Base-by-base conservation (phyloP, 2,113 vertebrate species). In the Dicrurus megarhynchus region DNA sequence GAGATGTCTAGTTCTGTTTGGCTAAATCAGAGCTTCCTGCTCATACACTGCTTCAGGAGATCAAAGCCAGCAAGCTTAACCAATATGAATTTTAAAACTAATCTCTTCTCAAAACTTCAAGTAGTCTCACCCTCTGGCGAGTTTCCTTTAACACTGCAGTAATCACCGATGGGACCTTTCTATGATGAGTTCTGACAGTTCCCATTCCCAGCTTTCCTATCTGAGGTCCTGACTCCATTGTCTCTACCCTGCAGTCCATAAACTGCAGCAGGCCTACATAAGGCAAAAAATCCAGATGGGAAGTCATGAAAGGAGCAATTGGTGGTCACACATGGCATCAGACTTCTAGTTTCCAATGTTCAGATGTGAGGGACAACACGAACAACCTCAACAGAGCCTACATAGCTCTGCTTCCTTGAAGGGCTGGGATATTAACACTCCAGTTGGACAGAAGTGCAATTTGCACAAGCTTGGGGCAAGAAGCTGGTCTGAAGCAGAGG, bases 341-440 rank as follows among this genome's bases (percentile, higher is more conserved):
- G 24, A 67, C 7, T 35, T 65, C 16, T 30, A 13, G 32, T 33
- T 61, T 47, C 32, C 30, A 35, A 32, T 0, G 0, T 39, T 39
- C 11, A 33, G 28, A 44, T 1, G 1, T 16, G 5, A 8, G 3
- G 10, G 9, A 42, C 30, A 71, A 78, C 33, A 79, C 17, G 33
- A 52, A 50, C 24, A 76, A 63, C 37, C 27, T 63, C 46, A 68
- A 16, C 3, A 32, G 6, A 73, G 6, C n/a, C 37, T 16, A 5
- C 0, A 56, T 0, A 73, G 17, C 17, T 59, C 53, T 80, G 49
- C 20, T 50, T 74, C 47, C 70, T 20, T 3, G 0, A 24, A 47
- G 76, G n/a, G 35, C 53, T 47, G 28, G 14, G 24, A 37, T 10
- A 39, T 13, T 14, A 21, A 8, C 13, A 22, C n/a, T 55, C 28